Evolutionary conservation across 2,797 vertebrate genomes (phyloP).

Genomic region (Pangasius larnaudii): DNA sequence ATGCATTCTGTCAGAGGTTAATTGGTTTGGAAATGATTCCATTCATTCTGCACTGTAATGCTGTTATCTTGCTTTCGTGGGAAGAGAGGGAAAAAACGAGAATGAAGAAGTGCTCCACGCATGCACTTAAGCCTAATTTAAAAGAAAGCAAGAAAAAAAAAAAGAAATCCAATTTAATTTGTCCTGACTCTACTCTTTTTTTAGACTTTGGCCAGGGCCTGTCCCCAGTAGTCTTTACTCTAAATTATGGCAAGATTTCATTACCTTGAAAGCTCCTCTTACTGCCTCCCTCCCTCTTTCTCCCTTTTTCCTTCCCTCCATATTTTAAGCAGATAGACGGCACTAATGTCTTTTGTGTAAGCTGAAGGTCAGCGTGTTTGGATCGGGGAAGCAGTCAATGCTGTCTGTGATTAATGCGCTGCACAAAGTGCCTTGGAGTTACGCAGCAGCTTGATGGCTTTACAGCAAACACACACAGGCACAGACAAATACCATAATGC

Average conservation of each 20-base stretch:
- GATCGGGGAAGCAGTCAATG: slow-evolving; percentile 77
- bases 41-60: slow-evolving; percentile 84
- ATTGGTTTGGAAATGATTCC: slow-evolving; percentile 88
- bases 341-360: slow-evolving; percentile 85
- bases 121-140: slow-evolving; percentile 83
- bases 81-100: slow-evolving; percentile 52
- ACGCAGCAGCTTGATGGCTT: slow-evolving; percentile 72
- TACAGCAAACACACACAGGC: slow-evolving; percentile 59
- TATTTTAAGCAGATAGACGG: slow-evolving; percentile 78
- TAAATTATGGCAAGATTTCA: slow-evolving; percentile 87
- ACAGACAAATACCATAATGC: slow-evolving; percentile 35
- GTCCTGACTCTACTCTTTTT: slow-evolving; percentile 61
- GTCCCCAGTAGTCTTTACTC: slow-evolving; percentile 81
- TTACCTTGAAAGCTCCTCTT: slow-evolving; percentile 85
- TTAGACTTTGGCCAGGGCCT: slow-evolving; percentile 64
- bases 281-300: slow-evolving; percentile 47
- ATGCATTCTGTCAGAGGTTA: slow-evolving; percentile 86
- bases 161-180: slow-evolving; percentile 82
- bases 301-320: slow-evolving; percentile 65
- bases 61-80: slow-evolving; percentile 83
- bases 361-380: slow-evolving; percentile 84
- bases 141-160: slow-evolving; percentile 73
- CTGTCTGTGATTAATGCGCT: slow-evolving; percentile 83
- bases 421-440: slow-evolving; percentile 79
- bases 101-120: slow-evolving; percentile 72